phyloP scores from a whole-genome alignment of 2,888 invertebrate genomes.

The Hylaea fasciaria region DNA sequence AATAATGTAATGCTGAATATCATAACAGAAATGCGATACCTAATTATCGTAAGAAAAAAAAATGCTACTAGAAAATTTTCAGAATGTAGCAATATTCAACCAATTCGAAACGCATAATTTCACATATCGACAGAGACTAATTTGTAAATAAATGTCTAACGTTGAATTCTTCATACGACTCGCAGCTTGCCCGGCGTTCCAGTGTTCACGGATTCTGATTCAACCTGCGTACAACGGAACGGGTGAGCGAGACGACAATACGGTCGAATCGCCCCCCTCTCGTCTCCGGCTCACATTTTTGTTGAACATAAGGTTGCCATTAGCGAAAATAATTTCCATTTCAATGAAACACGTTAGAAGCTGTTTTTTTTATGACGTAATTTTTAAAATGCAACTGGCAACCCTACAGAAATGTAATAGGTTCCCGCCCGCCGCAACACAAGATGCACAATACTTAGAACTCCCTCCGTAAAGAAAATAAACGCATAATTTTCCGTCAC shows the following conservation, averaged over 20 bases:
- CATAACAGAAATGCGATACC: background rate
- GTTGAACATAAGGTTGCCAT: conserved; percentile 55
- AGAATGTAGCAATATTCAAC: too few relatives aligned
- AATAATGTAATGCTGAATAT: background rate
- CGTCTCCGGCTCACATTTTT: conserved; percentile 70
- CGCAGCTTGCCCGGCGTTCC: conserved; percentile 34
- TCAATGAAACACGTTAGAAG: too few relatives aligned
- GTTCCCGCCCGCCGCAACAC: conserved; percentile 69
- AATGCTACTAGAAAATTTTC: too few relatives aligned
- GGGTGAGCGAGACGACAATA: conserved; percentile 78
- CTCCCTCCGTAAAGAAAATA: conserved; percentile 70
- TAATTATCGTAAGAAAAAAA: too few relatives aligned
- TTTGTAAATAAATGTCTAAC: conserved; percentile 26
- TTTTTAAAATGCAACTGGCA: conserved; percentile 46
- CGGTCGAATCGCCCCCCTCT: conserved; percentile 80
- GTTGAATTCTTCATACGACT: conserved; percentile 20
- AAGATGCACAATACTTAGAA: conserved; percentile 83
- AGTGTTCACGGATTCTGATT: conserved; percentile 79
- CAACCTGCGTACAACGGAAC: conserved; percentile 83
- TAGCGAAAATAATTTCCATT: conserved; percentile 5
- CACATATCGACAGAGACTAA: conserved; percentile 14
- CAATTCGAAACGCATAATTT: conserved; percentile 8
- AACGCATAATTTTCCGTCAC: conserved; percentile 64
- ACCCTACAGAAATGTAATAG: conserved; percentile 45
- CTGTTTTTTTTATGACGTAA: too few relatives aligned